These are phyloP conservation scores for Eciton burchellii DNA, from an alignment of 1,140 invertebrate species.

Conservation along the genomic window DNA sequence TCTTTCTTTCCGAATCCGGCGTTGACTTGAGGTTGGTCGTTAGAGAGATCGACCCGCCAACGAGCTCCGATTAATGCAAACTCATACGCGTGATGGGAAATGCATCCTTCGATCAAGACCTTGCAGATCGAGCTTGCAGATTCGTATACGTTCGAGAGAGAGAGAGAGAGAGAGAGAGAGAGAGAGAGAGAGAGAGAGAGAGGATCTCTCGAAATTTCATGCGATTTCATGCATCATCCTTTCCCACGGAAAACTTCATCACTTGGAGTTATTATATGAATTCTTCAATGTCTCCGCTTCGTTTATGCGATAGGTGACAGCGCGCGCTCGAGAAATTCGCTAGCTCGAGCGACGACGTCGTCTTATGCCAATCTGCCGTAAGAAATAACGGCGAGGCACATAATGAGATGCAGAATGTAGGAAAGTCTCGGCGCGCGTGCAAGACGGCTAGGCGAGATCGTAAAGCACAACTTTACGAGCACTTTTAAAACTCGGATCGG, in stretches of 20 bases:
- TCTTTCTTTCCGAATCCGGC: conserved; percentile 22
- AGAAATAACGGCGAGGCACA: conserved; percentile 21
- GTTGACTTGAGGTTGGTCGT: conserved; percentile 30
- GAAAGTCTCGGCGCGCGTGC: conserved; percentile 13
- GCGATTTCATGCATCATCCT: too few species aligned
- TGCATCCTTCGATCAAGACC: conserved; percentile 2
- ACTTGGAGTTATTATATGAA: conserved; percentile 20
- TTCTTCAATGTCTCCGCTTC: conserved; percentile 22
- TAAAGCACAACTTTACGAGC: conserved; percentile 49
- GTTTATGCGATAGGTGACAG: background rate
- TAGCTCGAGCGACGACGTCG: conserved; percentile 10
- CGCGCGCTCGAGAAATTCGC: conserved; percentile 12
- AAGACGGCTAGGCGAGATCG: conserved; percentile 7
- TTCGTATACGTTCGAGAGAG: too few species aligned
- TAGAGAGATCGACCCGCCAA: conserved; percentile 30
- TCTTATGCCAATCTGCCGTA: conserved; percentile 34
- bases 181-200: too few species aligned
- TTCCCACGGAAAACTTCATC: too few species aligned
- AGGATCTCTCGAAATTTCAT: too few species aligned
- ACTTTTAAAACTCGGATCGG: conserved; percentile 23
- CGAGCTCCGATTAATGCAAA: conserved; percentile 26
- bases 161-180: too few species aligned
- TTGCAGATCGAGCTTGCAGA: too few species aligned
- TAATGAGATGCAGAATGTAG: conserved; percentile 39
- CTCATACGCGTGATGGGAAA: background rate